phyloP scores from a whole-genome alignment of 2,888 invertebrate genomes.

The Maniola hyperantus region DNA sequence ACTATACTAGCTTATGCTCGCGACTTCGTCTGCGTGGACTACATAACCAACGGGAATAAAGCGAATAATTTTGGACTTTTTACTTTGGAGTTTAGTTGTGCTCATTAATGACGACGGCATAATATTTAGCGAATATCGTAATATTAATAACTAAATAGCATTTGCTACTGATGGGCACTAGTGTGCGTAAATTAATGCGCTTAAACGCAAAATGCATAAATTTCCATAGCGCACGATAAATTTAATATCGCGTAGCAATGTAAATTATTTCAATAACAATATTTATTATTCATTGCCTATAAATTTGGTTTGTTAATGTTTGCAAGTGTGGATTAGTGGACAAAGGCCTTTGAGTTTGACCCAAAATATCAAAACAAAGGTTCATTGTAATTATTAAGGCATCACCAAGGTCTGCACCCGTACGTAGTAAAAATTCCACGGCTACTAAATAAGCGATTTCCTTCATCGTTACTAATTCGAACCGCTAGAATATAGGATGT shows the following conservation, averaged over 20 bases:
- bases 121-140: too few species aligned
- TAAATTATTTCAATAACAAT: slow-evolving; percentile 35
- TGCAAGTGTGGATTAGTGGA: slow-evolving; percentile 3
- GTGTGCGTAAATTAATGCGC: slow-evolving; percentile 9
- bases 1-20: too few species aligned
- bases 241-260: slow-evolving; percentile 21
- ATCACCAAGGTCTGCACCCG: too few species aligned
- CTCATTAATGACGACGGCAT: too few species aligned
- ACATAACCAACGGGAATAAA: too few species aligned
- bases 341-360: neutral
- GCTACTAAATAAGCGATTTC: too few species aligned
- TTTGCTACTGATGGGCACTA: neutral
- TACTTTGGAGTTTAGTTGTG: too few species aligned
- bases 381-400: neutral
- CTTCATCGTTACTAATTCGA: too few species aligned
- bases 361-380: neutral
- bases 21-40: too few species aligned
- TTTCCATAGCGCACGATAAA: slow-evolving; percentile 30
- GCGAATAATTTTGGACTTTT: too few species aligned
- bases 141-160: neutral
- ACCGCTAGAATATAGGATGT: too few species aligned
- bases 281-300: slow-evolving; percentile 36
- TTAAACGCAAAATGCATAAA: slow-evolving; percentile 28
- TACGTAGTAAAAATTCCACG: too few species aligned
- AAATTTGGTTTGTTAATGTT: slow-evolving; percentile 35